These are phyloP conservation scores for Takifugu ocellatus DNA, from an alignment of 2,797 vertebrate genomes.

Conservation along the genomic window DNA sequence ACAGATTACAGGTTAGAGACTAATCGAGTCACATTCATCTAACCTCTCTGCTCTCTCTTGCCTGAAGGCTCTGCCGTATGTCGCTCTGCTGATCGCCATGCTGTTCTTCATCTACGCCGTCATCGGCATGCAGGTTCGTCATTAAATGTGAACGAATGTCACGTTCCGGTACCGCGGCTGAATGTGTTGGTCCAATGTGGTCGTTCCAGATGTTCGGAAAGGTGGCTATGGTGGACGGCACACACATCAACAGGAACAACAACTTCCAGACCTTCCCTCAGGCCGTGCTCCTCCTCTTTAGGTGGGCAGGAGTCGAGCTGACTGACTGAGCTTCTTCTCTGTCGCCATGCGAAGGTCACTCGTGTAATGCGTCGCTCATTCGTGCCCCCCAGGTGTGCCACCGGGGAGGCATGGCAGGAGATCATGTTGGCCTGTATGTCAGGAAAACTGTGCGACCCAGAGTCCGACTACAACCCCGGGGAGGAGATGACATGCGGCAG, in stretches of 20 bases:
- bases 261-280: slow-evolving; percentile 99
- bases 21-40: slow-evolving; percentile 1
- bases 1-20: not conserved
- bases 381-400: slow-evolving; percentile 84
- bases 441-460: slow-evolving; percentile 92
- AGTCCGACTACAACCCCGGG: slow-evolving; percentile 88
- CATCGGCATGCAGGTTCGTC: slow-evolving; percentile 96
- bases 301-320: slow-evolving; percentile 67
- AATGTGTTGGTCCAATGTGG: not conserved
- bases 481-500: slow-evolving; percentile 95
- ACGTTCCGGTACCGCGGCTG: not conserved
- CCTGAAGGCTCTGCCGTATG: slow-evolving; percentile 89
- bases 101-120: slow-evolving; percentile 99
- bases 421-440: slow-evolving; percentile 97
- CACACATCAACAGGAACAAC: slow-evolving; percentile 98
- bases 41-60: slow-evolving; percentile 12
- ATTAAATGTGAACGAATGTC: not conserved
- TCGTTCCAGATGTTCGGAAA: slow-evolving; percentile 93
- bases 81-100: slow-evolving; percentile 98
- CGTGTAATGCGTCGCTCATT: not conserved
- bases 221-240: slow-evolving; percentile 94
- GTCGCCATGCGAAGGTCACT: not conserved
- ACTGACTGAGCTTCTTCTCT: not conserved
- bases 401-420: slow-evolving; percentile 98
- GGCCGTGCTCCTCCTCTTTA: slow-evolving; percentile 94